Evolutionary conservation across 2,888 invertebrate species (phyloP), one percentile per base, ranked within the genome.

Genomic region (Sesia bembeciformis): DNA sequence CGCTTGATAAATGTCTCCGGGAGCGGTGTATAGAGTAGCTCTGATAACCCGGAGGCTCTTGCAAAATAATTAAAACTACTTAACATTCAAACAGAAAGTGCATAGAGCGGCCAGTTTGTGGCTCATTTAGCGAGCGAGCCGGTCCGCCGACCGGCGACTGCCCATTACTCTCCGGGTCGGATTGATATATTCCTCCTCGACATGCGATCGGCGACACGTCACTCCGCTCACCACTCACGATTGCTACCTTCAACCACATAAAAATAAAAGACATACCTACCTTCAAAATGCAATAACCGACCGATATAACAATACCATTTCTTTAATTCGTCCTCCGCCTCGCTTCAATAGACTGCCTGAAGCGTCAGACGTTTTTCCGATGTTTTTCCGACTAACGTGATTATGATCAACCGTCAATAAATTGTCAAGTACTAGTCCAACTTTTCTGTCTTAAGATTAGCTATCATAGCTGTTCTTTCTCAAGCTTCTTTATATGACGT

Each of bases 51-150:
- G 73, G 69, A 66, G 81, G 84, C 81, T 71, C 70, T 74, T 73
- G 80, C 78, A 74, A 84, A 84, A 85, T 88, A 85, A 87, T 88
- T 87, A 85, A 88, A 87, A 84, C 84, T 86, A 86, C 81, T 88
- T 88, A 84, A 85, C 76, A 87, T 87, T 86, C 84, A 84, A 81
- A 73, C 81, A 74, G 82, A 80, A 80, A 81, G 78, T 79, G 72
- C 74, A 65, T 63, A 63, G 62, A 62, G 68, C 78, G 70, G 81
- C 80, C 73, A 72, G 81, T 76, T 73, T 72, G 77, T 73, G 71
- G 78, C 77, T 84, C 61, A 63, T 66, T 66, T 65, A 61, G 58
- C 50, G 51, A 39, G 50, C 7, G 39, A 53, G 56, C 62, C 58
- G 62, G 56, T 53, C 55, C 52, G 53, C 52, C 49, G 58, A 57